Conservation (phyloP, 2,888 invertebrate genomes). For the Eupsilia transversa region DNA sequence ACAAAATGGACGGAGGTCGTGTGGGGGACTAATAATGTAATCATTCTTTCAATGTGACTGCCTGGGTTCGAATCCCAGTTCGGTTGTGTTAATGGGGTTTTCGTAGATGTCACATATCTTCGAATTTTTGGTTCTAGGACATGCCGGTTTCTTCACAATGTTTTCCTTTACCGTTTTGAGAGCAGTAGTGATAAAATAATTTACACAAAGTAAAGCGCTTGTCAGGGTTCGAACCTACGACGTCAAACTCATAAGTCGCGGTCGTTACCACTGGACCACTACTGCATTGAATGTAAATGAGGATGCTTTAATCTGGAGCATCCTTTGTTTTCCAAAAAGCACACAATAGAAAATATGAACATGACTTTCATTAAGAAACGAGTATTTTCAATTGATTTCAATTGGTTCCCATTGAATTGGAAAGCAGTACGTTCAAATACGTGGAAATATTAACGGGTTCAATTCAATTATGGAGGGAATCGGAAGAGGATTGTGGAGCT, state of each 20-base stretch:
- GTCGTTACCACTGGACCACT: too few species aligned
- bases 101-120: too few species aligned
- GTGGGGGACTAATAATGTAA: not conserved
- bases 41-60: not conserved
- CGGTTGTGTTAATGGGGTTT: too few species aligned
- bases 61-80: too few species aligned
- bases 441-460: slow-evolving; percentile 54
- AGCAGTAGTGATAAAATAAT: too few species aligned
- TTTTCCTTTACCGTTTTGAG: too few species aligned
- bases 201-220: too few species aligned
- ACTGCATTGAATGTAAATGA: not conserved
- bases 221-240: too few species aligned
- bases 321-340: slow-evolving; percentile 1
- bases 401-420: slow-evolving; percentile 43
- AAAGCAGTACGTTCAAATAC: slow-evolving; percentile 41
- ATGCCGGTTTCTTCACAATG: too few species aligned
- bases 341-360: slow-evolving; percentile 2
- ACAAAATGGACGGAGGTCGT: not conserved
- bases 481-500: slow-evolving; percentile 20
- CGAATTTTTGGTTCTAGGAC: too few species aligned
- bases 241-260: too few species aligned
- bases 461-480: slow-evolving; percentile 51
- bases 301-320: not conserved
- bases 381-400: slow-evolving; percentile 37
- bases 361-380: slow-evolving; percentile 44